A percentile compares a stretch with the other conserved stretches of the same genome.
Evolutionary conservation across 2,888 invertebrate species (phyloP).

Genomic region (Hydropsyche betteni): DNA sequence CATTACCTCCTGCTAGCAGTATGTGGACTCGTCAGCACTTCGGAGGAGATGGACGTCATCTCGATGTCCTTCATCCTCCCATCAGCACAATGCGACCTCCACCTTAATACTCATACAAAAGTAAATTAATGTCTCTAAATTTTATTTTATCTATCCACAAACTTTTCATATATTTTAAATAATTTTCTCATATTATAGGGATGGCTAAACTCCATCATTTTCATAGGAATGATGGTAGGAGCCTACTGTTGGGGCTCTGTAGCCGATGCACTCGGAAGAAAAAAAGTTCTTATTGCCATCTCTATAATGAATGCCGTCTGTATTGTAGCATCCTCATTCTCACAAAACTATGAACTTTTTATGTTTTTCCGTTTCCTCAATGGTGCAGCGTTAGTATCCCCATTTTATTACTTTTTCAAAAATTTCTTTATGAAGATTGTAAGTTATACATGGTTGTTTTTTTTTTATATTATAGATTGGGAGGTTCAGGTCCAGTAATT

Average conservation of each 20-base stretch:
- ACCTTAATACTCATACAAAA: constrained; percentile 85
- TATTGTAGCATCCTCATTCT: constrained; percentile 90
- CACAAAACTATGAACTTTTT: constrained; percentile 87
- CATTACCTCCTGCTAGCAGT: constrained; percentile 89
- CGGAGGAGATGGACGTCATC: constrained; percentile 96
- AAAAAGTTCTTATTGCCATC: constrained; percentile 87
- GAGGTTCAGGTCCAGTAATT: constrained; percentile 91
- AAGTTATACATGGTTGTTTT: neutral
- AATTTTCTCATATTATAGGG: constrained; percentile 57
- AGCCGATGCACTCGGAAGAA: constrained; percentile 87
- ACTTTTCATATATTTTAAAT: no score
- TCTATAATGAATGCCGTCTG: constrained; percentile 90
- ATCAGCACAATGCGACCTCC: constrained; percentile 91
- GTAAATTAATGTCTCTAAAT: constrained; percentile 58
- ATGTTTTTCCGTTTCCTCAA: constrained; percentile 91
- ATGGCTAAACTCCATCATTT: constrained; percentile 83
- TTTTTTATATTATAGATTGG: constrained; percentile 69
- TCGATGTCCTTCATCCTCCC: constrained; percentile 95
- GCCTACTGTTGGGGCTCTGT: constrained; percentile 93
- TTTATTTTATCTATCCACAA: no score
- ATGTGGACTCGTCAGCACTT: constrained; percentile 93
- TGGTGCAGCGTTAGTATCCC: constrained; percentile 88
- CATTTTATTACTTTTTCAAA: neutral
- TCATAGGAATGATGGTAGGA: constrained; percentile 93
- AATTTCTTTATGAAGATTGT: neutral